Conservation (phyloP, 2,113 vertebrate genomes). For the Lophochroa leadbeateri region DNA sequence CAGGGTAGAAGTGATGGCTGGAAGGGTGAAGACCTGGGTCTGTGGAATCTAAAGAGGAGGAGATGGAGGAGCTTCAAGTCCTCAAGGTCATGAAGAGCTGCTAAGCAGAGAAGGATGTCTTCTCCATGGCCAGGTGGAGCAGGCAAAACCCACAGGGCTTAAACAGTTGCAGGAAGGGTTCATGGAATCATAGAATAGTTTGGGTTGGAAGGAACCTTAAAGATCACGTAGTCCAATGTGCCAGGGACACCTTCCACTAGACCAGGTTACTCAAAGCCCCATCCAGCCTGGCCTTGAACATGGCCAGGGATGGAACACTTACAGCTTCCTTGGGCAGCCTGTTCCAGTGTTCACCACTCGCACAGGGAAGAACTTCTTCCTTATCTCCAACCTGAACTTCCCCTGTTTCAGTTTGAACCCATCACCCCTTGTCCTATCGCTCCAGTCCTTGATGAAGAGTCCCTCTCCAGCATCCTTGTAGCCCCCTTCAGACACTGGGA, state of each 20-base stretch:
- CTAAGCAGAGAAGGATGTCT: neutral
- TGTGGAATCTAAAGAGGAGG: neutral
- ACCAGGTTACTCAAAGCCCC: neutral
- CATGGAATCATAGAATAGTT: neutral
- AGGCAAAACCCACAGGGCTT: neutral
- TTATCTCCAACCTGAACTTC: neutral
- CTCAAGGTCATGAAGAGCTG: neutral
- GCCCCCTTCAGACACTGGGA: neutral
- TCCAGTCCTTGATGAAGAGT: neutral
- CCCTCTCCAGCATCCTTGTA: neutral
- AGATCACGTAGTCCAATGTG: neutral
- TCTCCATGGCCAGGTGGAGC: neutral
- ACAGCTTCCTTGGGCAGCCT: neutral
- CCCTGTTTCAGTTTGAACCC: neutral
- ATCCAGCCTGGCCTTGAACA: neutral
- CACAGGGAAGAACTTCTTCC: neutral
- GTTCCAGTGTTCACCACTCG: neutral
- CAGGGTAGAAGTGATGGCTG: neutral
- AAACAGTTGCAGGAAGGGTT: neutral
- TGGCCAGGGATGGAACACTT: neutral
- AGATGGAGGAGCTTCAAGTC: neutral
- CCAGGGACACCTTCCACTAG: neutral
- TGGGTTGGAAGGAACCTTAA: neutral
- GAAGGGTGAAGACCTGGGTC: neutral
- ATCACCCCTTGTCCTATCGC: neutral